phyloP scores from a whole-genome alignment of 2,113 vertebrate species.

The Polypterus bichir region DNA sequence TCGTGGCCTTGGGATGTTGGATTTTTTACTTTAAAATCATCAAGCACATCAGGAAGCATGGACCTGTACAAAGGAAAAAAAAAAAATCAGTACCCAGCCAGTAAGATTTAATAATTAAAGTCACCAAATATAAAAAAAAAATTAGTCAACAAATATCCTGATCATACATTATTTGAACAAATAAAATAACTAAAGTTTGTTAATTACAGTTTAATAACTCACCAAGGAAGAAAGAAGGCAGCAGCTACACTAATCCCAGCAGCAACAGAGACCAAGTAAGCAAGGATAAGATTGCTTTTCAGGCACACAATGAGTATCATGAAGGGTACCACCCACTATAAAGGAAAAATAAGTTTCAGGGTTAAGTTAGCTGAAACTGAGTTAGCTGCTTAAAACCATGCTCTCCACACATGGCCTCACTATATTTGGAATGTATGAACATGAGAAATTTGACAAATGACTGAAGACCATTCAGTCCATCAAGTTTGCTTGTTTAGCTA shows the following conservation, averaged over 20 bases:
- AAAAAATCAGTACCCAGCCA: neutral
- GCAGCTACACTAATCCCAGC: slow-evolving; percentile 76
- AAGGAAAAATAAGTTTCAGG: neutral
- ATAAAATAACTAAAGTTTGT: neutral
- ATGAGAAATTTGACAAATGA: no score
- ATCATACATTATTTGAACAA: no score
- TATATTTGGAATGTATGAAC: no score
- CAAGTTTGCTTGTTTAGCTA: no score
- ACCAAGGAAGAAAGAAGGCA: slow-evolving; percentile 85
- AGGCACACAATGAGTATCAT: slow-evolving; percentile 61
- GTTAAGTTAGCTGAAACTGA: no score
- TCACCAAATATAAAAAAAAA: no score
- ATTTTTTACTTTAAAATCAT: slow-evolving; percentile 81
- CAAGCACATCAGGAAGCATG: slow-evolving; percentile 84
- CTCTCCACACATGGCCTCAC: no score
- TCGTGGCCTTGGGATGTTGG: slow-evolving; percentile 61
- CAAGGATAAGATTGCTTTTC: slow-evolving; percentile 56
- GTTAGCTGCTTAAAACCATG: no score
- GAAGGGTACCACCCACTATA: slow-evolving; percentile 78
- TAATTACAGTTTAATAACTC: slow-evolving; percentile 17
- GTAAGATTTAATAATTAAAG: no score
- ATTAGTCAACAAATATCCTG: no score
- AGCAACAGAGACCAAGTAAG: slow-evolving; percentile 64
- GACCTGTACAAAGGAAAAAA: slow-evolving; percentile 52
- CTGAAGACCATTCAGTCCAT: no score